These are phyloP conservation scores for Drosophila pegasa DNA, from an alignment of 2,888 invertebrate genomes.

Conservation along the genomic window DNA sequence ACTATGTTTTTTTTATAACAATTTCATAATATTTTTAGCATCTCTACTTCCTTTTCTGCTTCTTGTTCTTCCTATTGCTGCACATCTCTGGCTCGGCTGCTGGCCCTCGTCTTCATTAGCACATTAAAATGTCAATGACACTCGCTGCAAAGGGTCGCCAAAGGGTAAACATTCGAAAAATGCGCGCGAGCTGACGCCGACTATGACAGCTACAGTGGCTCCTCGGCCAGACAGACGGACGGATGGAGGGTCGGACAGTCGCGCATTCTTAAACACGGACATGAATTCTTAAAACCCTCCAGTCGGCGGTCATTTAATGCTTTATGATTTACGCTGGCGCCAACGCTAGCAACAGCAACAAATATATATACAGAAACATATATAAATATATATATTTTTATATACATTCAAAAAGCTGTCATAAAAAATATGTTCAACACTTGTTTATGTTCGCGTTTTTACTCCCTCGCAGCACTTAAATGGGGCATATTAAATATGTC, in stretches of 20 bases:
- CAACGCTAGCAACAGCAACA: slow-evolving; percentile 29
- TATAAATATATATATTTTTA: neutral
- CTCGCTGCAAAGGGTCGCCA: slow-evolving; percentile 61
- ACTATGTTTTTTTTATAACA: slow-evolving; percentile 69
- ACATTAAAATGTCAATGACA: slow-evolving; percentile 81
- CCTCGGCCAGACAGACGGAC: slow-evolving; percentile 12
- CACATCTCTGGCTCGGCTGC: slow-evolving; percentile 38
- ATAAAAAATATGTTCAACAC: slow-evolving; percentile 73
- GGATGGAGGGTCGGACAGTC: slow-evolving; percentile 22
- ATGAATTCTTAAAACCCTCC: slow-evolving; percentile 7
- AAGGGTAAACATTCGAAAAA: slow-evolving; percentile 75
- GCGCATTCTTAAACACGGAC: slow-evolving; percentile 54
- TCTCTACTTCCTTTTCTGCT: slow-evolving; percentile 4
- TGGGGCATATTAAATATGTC: slow-evolving; percentile 38
- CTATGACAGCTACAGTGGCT: slow-evolving; percentile 29
- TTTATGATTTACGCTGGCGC: slow-evolving; percentile 68
- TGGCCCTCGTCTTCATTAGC: slow-evolving; percentile 78
- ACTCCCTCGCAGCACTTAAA: slow-evolving; percentile 27
- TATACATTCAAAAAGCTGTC: slow-evolving; percentile 46
- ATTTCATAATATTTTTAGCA: slow-evolving; percentile 71
- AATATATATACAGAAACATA: neutral
- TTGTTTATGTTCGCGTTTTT: slow-evolving; percentile 60
- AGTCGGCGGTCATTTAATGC: slow-evolving; percentile 56
- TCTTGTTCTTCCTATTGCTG: neutral
- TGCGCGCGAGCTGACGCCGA: slow-evolving; percentile 49